Percentiles rank a stretch among this genome's conserved stretches.
Conservation (phyloP, 2,113 vertebrate species). For the Nothobranchius kuhntae region DNA sequence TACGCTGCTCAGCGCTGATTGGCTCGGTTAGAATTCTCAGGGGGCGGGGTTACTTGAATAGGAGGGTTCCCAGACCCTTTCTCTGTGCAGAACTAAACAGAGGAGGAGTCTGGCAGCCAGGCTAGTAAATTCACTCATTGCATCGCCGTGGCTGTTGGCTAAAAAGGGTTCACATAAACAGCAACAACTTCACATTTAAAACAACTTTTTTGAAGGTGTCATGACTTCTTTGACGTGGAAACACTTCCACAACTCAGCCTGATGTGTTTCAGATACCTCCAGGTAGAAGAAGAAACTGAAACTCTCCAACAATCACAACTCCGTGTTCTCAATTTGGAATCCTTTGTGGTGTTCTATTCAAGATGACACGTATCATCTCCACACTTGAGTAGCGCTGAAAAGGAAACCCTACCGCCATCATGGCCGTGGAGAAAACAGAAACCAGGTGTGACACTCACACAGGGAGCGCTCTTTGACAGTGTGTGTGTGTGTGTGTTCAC, state of each 20-base stretch:
- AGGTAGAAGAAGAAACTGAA: slow-evolving; percentile 56
- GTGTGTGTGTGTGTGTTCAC: slow-evolving; percentile 8
- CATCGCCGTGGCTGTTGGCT: too few relatives aligned
- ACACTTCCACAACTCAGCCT: slow-evolving; percentile 4
- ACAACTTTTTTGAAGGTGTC: neutral
- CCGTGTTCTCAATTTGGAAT: slow-evolving; percentile 55
- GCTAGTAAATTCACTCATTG: too few relatives aligned
- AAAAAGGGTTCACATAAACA: neutral
- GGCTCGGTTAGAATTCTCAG: too few relatives aligned
- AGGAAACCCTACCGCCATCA: slow-evolving; percentile 54
- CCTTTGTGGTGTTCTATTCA: slow-evolving; percentile 78
- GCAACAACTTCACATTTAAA: neutral
- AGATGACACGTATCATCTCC: slow-evolving; percentile 75
- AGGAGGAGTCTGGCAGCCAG: too few relatives aligned
- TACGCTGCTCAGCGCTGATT: too few relatives aligned
- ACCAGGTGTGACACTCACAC: slow-evolving; percentile 71
- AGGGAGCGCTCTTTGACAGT: slow-evolving; percentile 57
- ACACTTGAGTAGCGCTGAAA: slow-evolving; percentile 72
- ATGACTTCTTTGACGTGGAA: neutral
- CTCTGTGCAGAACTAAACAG: too few relatives aligned
- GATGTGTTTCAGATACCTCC: slow-evolving; percentile 47
- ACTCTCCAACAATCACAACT: slow-evolving; percentile 33
- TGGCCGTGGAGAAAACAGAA: slow-evolving; percentile 70
- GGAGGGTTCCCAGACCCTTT: too few relatives aligned
- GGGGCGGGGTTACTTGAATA: too few relatives aligned